Evolutionary conservation across 2,888 invertebrate genomes (phyloP), one percentile per base, ranked within the genome.

Genomic region (Taphrorychus bicolor): DNA sequence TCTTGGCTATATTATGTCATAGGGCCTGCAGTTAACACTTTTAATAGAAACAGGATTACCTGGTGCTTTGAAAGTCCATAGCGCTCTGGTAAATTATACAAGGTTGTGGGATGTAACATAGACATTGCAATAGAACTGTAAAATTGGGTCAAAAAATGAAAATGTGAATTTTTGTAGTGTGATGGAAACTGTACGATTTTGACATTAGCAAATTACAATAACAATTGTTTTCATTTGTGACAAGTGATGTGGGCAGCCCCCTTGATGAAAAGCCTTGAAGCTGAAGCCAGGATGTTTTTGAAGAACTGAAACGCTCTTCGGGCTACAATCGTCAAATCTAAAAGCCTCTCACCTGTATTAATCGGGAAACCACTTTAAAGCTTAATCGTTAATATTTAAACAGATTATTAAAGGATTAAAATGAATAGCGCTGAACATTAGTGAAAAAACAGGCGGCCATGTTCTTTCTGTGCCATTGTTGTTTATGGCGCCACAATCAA

Each of bases 371-470:
- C n/a, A n/a, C n/a, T n/a, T n/a, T n/a, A n/a, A n/a, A n/a, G n/a
- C n/a, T n/a, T n/a, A n/a, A n/a, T n/a, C n/a, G n/a, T n/a, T n/a
- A n/a, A n/a, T n/a, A n/a, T n/a, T n/a, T n/a, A n/a, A n/a, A n/a
- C n/a, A n/a, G n/a, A n/a, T n/a, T n/a, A n/a, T n/a, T n/a, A n/a
- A n/a, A n/a, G n/a, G n/a, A n/a, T n/a, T n/a, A n/a, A n/a, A n/a
- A n/a, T n/a, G n/a, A n/a, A n/a, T n/a, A n/a, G n/a, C n/a, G n/a
- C n/a, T n/a, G n/a, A n/a, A n/a, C n/a, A n/a, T n/a, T n/a, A n/a
- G n/a, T n/a, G n/a, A n/a, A n/a, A n/a, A n/a, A n/a, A 48, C 42
- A 14, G 49, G 16, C 67, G 45, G 73, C 76, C 75, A 76, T 75
- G 62, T 75, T 75, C 58, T 65, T 74, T 53, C 40, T 24, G 24